Evolutionary conservation across 2,113 vertebrate species (phyloP).

Genomic region (Orthonyx spaldingii): DNA sequence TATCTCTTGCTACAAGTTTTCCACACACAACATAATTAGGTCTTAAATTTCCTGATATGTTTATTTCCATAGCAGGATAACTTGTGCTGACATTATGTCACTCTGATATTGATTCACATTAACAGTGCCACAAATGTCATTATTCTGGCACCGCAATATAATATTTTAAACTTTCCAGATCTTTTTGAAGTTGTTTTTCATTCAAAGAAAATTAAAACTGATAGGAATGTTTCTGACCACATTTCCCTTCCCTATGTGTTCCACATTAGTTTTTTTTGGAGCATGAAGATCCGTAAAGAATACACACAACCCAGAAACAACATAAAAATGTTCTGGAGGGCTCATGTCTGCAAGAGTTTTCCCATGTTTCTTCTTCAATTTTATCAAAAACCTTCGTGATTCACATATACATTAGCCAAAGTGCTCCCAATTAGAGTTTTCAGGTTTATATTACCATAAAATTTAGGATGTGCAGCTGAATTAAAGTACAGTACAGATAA

Average conservation of each 20-base stretch:
- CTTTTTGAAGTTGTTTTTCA: neutral
- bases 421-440: neutral
- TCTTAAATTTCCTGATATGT: neutral
- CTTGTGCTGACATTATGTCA: neutral
- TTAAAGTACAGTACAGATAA: neutral
- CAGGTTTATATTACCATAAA: neutral
- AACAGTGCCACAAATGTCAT: neutral
- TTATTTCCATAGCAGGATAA: neutral
- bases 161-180: neutral
- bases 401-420: neutral
- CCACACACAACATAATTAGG: neutral
- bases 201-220: neutral
- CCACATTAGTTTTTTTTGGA: neutral
- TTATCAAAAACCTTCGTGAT: neutral
- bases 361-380: neutral
- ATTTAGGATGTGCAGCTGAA: neutral
- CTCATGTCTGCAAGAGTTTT: accelerated
- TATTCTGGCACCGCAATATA: neutral
- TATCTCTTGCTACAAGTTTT: neutral
- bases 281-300: neutral
- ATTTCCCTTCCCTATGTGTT: neutral
- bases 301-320: neutral
- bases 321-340: neutral
- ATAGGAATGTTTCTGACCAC: neutral
- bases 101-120: neutral